Conservation (phyloP, 2,797 vertebrate species). For the Propithecus deckenii region DNA sequence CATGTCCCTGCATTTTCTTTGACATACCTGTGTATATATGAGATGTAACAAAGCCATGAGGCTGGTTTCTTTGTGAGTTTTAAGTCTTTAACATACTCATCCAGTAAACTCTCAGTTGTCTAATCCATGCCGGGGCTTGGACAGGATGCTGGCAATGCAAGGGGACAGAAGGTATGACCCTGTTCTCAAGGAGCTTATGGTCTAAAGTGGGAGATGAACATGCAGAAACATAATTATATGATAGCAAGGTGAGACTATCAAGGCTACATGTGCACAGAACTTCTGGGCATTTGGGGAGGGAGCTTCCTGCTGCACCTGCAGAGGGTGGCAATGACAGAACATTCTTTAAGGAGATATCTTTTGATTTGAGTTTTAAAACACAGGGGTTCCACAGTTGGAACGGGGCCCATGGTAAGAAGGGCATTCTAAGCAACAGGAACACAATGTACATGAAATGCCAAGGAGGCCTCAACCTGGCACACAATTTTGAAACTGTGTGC, state of each 20-base stretch:
- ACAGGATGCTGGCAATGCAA: not conserved
- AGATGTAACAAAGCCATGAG: not conserved
- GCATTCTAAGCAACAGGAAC: not conserved
- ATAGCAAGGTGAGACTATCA: not conserved
- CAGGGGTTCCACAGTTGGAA: not conserved
- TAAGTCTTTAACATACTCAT: not conserved
- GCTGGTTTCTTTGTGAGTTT: not conserved
- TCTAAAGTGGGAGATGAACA: not conserved
- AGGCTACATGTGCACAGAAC: fast-evolving
- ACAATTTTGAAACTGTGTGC: not conserved
- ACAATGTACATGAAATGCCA: not conserved
- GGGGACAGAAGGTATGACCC: not conserved
- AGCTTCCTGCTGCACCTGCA: not conserved
- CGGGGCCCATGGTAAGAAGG: not conserved
- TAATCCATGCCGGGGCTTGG: not conserved
- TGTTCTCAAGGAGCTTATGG: not conserved
- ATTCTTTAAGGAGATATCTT: not conserved
- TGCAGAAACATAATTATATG: not conserved
- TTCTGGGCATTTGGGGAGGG: not conserved
- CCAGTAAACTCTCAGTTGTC: not conserved
- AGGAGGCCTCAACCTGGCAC: not conserved
- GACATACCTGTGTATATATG: not conserved
- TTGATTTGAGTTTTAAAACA: not conserved
- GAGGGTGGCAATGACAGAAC: not conserved
- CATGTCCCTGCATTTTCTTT: not conserved